phyloP scores from a whole-genome alignment of 1,140 invertebrate genomes.

The Saxidomus purpurata region DNA sequence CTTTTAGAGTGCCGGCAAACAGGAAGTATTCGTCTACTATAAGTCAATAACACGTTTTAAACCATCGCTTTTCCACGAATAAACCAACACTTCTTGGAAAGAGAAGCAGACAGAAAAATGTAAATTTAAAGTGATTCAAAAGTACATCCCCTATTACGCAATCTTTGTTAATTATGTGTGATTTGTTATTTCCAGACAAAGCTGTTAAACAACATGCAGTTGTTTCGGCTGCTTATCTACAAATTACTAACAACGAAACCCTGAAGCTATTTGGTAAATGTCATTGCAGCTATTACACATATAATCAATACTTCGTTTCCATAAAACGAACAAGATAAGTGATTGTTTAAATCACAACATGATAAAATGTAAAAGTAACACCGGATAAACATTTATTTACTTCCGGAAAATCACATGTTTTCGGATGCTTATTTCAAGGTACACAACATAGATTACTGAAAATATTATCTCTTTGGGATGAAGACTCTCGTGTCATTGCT shows the following conservation, averaged over 20 bases:
- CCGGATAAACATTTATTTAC: slow-evolving; percentile 30
- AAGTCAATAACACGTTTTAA: too few species aligned
- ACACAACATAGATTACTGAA: background rate
- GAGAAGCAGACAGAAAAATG: too few species aligned
- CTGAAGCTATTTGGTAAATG: background rate
- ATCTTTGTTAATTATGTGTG: background rate
- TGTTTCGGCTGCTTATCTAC: background rate
- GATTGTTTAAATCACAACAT: background rate
- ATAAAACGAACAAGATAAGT: background rate
- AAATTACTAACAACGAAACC: background rate
- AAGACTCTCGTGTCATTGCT: too few species aligned
- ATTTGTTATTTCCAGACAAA: background rate
- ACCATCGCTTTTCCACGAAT: too few species aligned
- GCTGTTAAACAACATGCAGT: background rate
- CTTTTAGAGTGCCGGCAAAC: too few species aligned
- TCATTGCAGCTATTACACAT: background rate
- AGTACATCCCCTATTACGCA: background rate
- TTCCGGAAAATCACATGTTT: slow-evolving; percentile 5
- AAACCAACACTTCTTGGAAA: too few species aligned
- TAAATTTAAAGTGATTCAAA: too few species aligned
- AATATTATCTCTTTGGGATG: background rate
- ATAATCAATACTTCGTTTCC: background rate
- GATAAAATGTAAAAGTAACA: background rate
- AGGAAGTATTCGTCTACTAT: too few species aligned
- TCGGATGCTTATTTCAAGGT: background rate